phyloP scores from a whole-genome alignment of 2,888 invertebrate genomes.

The Eilema caniola region DNA sequence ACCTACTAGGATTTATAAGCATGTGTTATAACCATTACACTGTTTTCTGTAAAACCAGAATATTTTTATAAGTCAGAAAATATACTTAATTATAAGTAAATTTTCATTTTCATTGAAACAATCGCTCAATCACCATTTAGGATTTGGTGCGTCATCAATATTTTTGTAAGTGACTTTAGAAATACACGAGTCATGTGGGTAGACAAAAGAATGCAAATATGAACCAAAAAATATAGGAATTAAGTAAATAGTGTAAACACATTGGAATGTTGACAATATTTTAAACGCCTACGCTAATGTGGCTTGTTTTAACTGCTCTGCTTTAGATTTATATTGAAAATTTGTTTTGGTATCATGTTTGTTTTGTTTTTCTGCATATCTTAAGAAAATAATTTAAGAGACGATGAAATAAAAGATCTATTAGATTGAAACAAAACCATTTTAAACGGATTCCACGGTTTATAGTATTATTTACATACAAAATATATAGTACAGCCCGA shows the following conservation, averaged over 20 bases:
- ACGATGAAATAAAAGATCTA: background rate
- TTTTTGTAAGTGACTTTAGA: constrained; percentile 36
- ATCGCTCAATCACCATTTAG: constrained; percentile 18
- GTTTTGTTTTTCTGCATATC: background rate
- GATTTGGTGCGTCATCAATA: constrained; percentile 36
- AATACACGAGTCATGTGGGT: constrained; percentile 39
- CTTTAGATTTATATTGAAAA: constrained; percentile 53
- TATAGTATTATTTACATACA: too few species aligned
- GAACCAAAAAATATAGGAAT: constrained; percentile 35
- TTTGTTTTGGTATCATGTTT: constrained; percentile 39
- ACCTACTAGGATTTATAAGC: too few species aligned
- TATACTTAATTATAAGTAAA: too few species aligned
- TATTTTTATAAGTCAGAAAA: too few species aligned
- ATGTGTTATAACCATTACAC: too few species aligned
- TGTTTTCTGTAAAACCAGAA: too few species aligned
- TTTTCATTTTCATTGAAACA: constrained; percentile 6
- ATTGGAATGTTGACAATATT: constrained; percentile 58
- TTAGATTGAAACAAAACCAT: too few species aligned
- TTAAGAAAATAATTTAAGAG: background rate
- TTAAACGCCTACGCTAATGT: constrained; percentile 60
- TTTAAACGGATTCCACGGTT: too few species aligned
- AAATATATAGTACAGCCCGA: too few species aligned
- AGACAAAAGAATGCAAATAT: constrained; percentile 38
- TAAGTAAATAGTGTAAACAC: constrained; percentile 50
- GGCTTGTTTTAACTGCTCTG: constrained; percentile 68